phyloP scores from a whole-genome alignment of 2,797 vertebrate species.

The Tangara arthus region DNA sequence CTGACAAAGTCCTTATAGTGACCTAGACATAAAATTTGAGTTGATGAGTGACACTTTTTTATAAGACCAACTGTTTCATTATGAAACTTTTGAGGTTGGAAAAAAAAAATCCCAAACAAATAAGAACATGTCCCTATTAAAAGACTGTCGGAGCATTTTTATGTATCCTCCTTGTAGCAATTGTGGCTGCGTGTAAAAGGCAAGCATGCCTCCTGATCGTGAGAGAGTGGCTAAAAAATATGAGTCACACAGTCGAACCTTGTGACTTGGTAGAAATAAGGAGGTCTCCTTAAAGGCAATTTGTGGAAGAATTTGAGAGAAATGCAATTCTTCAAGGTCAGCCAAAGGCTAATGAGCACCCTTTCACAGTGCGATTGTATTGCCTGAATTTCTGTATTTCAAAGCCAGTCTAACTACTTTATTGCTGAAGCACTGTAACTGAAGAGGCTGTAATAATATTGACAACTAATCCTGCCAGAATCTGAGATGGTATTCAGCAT shows the following conservation, averaged over 20 bases:
- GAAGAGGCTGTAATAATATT: constrained; percentile 53
- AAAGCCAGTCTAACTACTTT: constrained; percentile 38
- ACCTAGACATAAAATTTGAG: neutral
- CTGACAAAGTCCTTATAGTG: constrained; percentile 19
- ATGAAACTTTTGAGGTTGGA: constrained; percentile 29
- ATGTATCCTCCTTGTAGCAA: constrained; percentile 17
- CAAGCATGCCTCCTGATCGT: constrained; percentile 41
- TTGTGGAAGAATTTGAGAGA: constrained; percentile 48
- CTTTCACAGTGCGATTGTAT: constrained; percentile 1
- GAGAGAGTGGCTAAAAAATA: constrained; percentile 39
- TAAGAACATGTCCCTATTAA: constrained; percentile 20
- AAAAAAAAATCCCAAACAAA: constrained; percentile 17
- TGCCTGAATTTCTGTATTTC: constrained; percentile 57
- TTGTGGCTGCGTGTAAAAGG: constrained; percentile 20
- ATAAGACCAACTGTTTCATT: constrained; percentile 17
- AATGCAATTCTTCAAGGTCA: constrained; percentile 26
- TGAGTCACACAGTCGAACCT: constrained; percentile 43
- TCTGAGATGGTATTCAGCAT: constrained; percentile 39
- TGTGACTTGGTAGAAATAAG: constrained; percentile 41
- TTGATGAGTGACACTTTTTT: constrained; percentile 16
- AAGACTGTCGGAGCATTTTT: neutral
- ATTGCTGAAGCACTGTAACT: constrained; percentile 37
- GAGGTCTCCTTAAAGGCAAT: constrained; percentile 53
- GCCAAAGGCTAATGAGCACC: constrained; percentile 65
- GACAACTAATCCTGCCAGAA: constrained; percentile 35